Percentiles rank a stretch among this genome's conserved stretches.
Conservation (phyloP, 2,797 vertebrate species). For the Agapornis canus region DNA sequence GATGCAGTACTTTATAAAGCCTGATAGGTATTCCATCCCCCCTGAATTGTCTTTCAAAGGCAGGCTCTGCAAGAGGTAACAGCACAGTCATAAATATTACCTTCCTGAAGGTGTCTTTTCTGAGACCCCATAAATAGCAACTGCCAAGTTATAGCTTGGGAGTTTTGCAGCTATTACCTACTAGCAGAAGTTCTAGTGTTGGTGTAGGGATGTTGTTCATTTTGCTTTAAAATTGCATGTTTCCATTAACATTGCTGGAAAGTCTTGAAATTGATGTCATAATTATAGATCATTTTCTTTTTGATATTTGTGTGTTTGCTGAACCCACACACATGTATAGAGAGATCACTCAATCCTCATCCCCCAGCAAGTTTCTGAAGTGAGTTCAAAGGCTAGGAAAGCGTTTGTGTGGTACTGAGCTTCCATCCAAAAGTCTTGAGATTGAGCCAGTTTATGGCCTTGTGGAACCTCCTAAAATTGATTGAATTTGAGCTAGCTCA, state of each 20-base stretch:
- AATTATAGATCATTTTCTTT: neutral
- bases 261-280: neutral
- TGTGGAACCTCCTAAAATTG: neutral
- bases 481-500: slow-evolving; percentile 11
- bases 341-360: neutral
- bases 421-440: neutral
- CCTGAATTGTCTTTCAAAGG: neutral
- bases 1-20: neutral
- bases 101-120: neutral
- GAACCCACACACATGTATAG: neutral
- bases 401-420: neutral
- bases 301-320: neutral
- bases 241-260: neutral
- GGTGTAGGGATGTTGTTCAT: neutral
- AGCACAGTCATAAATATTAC: neutral
- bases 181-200: neutral
- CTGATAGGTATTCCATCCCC: neutral
- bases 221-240: neutral
- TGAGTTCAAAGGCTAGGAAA: neutral
- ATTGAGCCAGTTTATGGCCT: neutral
- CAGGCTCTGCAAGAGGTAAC: neutral
- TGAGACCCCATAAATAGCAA: neutral
- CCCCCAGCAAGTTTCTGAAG: neutral
- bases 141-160: accelerated
- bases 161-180: neutral